Evolutionary conservation across 37 sponge, comb jelly and placozoan genomes (phyloP).

Genomic region (Chondrosia reniformis): DNA sequence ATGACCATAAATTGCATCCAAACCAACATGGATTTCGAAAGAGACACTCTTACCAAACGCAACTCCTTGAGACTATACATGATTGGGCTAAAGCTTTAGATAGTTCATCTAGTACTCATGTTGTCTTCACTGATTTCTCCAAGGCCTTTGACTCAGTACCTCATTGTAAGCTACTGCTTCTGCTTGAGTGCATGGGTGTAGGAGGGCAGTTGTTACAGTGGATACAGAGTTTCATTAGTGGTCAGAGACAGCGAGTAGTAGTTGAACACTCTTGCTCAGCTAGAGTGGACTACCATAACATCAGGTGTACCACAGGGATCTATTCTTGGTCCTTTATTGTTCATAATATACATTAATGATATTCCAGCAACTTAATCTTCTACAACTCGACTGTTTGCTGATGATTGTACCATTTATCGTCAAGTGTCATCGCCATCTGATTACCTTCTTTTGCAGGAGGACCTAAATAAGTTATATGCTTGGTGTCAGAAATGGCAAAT

Average conservation of each 20-base stretch:
- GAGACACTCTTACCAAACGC: constrained; percentile 21
- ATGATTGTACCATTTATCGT: constrained; percentile 3
- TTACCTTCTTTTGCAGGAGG: background rate
- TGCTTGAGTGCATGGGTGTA: constrained; percentile 16
- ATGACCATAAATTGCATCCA: constrained; percentile 7
- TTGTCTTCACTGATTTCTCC: constrained; percentile 27
- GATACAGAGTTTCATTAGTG: background rate
- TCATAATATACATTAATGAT: constrained; percentile 33
- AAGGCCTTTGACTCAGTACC: constrained; percentile 50
- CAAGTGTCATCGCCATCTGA: background rate
- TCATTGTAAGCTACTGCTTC: constrained; percentile 25
- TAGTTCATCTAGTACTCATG: constrained; percentile 6
- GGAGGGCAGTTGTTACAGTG: constrained; percentile 11
- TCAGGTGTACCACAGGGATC: constrained; percentile 34
- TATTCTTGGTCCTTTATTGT: constrained; percentile 31
- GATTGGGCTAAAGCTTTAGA: constrained; percentile 32
- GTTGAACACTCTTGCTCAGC: constrained; percentile 24
- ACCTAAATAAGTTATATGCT: background rate
- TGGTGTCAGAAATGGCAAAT: constrained; percentile 14
- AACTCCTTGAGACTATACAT: constrained; percentile 36
- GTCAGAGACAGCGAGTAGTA: constrained; percentile 7
- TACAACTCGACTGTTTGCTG: background rate
- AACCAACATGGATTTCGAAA: constrained; percentile 38
- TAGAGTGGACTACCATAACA: background rate
- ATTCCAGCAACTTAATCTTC: background rate